A percentile compares a stretch with the other conserved stretches of the same genome.
phyloP scores from a whole-genome alignment of 2,797 vertebrate species.

The Peromyscus nudipes region DNA sequence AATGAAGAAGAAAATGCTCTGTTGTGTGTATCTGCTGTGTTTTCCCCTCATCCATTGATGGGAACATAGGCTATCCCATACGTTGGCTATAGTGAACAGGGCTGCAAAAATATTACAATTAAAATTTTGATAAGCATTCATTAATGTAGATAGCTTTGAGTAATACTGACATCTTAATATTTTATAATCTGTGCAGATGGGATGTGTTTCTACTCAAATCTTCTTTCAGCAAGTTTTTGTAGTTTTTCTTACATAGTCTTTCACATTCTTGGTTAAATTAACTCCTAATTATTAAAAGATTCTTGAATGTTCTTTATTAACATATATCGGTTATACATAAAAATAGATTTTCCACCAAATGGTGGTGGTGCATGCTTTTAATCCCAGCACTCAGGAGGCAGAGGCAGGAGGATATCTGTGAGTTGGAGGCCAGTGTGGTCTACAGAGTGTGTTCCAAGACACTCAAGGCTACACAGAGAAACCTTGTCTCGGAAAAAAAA shows the following conservation, averaged over 20 bases:
- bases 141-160: neutral
- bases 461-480: neutral
- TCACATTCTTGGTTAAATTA: neutral
- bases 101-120: neutral
- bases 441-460: neutral
- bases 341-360: neutral
- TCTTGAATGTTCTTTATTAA: neutral
- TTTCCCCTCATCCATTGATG: neutral
- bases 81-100: neutral
- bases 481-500: neutral
- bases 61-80: neutral
- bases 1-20: neutral
- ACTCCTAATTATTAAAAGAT: neutral
- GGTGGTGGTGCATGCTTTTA: neutral
- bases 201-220: neutral
- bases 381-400: neutral
- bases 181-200: neutral
- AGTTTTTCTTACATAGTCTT: neutral
- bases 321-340: neutral
- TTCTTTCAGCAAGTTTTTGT: neutral
- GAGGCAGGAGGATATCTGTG: neutral
- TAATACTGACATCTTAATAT: neutral
- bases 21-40: too few relatives aligned
- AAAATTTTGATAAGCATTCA: neutral
- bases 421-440: neutral